Base-by-base conservation (phyloP, 2,888 invertebrate species). In the Parnassius apollo region DNA sequence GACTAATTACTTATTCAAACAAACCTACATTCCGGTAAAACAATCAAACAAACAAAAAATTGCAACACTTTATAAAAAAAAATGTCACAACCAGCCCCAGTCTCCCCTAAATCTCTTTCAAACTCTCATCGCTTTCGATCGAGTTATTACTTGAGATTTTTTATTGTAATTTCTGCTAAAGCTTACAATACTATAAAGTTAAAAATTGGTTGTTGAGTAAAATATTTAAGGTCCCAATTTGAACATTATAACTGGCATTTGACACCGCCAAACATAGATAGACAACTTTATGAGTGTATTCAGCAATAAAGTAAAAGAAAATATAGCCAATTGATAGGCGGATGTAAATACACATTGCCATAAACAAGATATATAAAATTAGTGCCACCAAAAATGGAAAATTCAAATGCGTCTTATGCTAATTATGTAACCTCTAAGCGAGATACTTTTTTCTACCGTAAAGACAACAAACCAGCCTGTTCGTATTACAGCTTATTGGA, bases 331-430 rank as follows among this genome's bases (percentile, higher is more conserved):
- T 68, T 68, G 76, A 76, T 72, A 73, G 71, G 71, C 69, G 75
- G 77, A 82, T 74, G 66, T 80, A 80, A 80, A 84, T 74, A 81
- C 76, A 79, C 77, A 62, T 44, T 53, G 65, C 81, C 80, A 83
- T 91, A 88, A 90, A 88, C 73, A 82, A 85, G 78, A 79, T 66
- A 67, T 57, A 75, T 77, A 80, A 81, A 81, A 84, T 86, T 82
- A 81, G 78, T 81, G 83, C 84, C 81, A 66, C 81, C 81, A 74
- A 72, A 78, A 80, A 88, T 83, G 88, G 86, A 76, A 83, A 85
- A 82, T 71, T 80, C 80, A 67, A 77, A 78, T 76, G 75, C 74
- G 74, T 77, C 73, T 75, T 88, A 90, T 89, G 88, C 83, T 85
- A 89, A 91, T 88, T 84, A 80, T 71, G 72, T 71, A 71, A 78